Evolutionary conservation across 2,888 invertebrate species (phyloP), one percentile per base, ranked within the genome.

Genomic region (Achlya flavicornis): DNA sequence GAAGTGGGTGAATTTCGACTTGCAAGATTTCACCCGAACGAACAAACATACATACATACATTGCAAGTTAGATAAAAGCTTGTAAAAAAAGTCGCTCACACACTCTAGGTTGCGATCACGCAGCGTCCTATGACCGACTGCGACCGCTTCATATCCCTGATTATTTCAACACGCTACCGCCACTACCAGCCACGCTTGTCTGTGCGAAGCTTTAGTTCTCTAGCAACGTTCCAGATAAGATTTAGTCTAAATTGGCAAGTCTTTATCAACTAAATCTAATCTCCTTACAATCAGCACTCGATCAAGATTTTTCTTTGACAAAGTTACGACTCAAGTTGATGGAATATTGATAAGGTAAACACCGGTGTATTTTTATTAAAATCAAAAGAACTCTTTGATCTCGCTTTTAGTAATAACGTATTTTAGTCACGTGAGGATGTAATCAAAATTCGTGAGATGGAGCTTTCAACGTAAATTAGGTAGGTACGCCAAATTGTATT

Each of bases 371-470:
- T 69, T 73, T 68, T 74, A 74, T 74, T 74, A 76, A 79, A 76
- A 79, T 61, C 67, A 65, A 75, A 76, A 64, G 58, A 69, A 74
- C 76, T 78, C 85, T 85, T 86, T 86, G 86, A 86, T 86, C 78
- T 75, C 66, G 64, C 64, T 75, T 77, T 66, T 35, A 67, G 67
- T 67, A 76, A 80, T 80, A 83, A 80, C 63, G 77, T 81, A 86
- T 84, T 84, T 84, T 68, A 71, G 62, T 63, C 78, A 73, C 77
- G 81, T 62, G 63, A 62, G 75, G 73, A 74, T 75, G 76, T 83
- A 84, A 86, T 86, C 85, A 84, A 78, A 83, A 83, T 77, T 73
- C 74, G 75, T 74, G 73, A 68, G 73, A 77, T 77, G 73, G 71
- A 64, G 66, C 57, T 68, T 74, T 72, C 74, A 75, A n/a, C 70